Percentiles rank a stretch among this genome's conserved stretches.
These are phyloP conservation scores for Rhimphoctona megacephalus DNA, from an alignment of 2,888 invertebrate genomes.

Conservation along the genomic window DNA sequence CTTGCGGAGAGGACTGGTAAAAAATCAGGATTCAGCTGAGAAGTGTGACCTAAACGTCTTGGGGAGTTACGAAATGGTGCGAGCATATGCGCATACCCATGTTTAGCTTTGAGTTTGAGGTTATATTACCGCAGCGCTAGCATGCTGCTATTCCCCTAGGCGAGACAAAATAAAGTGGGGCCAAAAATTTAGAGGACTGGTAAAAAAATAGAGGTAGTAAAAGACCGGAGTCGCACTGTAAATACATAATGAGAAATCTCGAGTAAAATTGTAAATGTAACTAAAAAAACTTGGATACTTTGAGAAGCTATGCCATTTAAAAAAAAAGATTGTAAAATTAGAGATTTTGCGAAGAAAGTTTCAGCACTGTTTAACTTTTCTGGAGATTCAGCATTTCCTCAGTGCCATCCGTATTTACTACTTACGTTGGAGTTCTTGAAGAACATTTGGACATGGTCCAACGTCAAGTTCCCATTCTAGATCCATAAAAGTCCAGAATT, in stretches of 20 bases:
- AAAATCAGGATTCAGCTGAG: no score
- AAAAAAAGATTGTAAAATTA: background rate
- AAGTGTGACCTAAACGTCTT: no score
- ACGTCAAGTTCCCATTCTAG: background rate
- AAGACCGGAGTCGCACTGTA: no score
- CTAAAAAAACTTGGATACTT: background rate
- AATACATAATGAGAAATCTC: background rate
- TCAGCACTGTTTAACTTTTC: background rate
- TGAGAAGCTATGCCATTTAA: background rate
- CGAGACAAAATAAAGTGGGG: no score
- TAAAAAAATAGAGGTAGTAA: no score
- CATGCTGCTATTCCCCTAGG: no score
- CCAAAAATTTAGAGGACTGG: no score
- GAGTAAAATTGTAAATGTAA: background rate
- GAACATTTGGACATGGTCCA: background rate
- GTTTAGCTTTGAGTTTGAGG: no score
- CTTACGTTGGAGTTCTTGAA: background rate
- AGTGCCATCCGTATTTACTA: background rate
- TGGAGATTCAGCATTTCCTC: background rate
- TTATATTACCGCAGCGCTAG: no score
- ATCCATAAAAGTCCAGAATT: background rate
- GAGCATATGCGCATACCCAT: no score
- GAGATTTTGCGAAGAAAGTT: background rate
- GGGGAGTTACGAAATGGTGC: no score
- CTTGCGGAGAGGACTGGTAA: no score